These are phyloP conservation scores for Ctenoplectra terminalis DNA, from an alignment of 1,140 invertebrate species.

Conservation along the genomic window DNA sequence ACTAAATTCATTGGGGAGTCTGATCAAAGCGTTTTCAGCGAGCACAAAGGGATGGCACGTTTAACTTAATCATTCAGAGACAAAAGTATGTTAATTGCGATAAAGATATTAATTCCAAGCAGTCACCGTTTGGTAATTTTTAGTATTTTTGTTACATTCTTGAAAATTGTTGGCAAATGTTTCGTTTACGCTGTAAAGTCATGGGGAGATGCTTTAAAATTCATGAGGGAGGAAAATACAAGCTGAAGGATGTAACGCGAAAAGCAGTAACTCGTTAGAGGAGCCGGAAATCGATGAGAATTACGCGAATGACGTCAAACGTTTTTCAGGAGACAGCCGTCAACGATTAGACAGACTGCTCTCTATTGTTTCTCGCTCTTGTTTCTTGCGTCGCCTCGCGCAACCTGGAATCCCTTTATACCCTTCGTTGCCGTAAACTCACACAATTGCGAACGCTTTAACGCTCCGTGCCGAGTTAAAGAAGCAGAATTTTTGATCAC, in stretches of 20 bases:
- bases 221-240: no score
- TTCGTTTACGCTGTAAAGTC: background rate
- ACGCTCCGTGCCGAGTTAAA: no score
- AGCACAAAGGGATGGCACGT: no score
- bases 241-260: no score
- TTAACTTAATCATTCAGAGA: background rate
- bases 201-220: no score
- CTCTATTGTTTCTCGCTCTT: background rate
- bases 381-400: background rate
- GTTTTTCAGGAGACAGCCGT: background rate
- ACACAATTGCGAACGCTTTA: no score
- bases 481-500: no score
- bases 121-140: no score
- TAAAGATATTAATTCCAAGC: no score
- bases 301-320: slow-evolving; percentile 15
- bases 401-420: background rate
- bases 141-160: background rate
- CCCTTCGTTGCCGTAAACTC: no score
- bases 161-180: background rate
- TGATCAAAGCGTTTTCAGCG: no score
- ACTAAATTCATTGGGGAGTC: background rate
- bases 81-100: background rate
- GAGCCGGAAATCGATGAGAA: slow-evolving; percentile 16
- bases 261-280: background rate
- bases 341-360: background rate